Evolutionary conservation across 2,888 invertebrate genomes (phyloP).

Genomic region (Lasioglossum villosulum): DNA sequence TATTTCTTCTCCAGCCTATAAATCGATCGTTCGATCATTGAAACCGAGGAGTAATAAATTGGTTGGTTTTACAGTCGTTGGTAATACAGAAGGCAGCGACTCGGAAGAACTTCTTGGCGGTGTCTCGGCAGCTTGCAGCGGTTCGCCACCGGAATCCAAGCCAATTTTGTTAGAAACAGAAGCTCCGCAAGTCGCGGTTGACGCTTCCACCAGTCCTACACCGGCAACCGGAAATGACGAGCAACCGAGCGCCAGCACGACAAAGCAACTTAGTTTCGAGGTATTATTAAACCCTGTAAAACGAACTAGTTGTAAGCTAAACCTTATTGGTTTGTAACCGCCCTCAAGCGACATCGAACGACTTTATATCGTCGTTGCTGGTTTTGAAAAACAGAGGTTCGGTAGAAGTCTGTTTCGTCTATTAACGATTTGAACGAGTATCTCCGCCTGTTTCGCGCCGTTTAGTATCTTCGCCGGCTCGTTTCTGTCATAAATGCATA

Average conservation of each 20-base stretch:
- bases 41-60: background rate
- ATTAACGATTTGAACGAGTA: background rate
- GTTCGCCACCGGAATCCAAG: constrained; percentile 73
- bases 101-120: constrained; percentile 80
- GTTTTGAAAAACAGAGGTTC: background rate
- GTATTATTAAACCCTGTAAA: constrained; percentile 70
- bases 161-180: constrained; percentile 65
- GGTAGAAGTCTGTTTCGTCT: background rate
- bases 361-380: no score
- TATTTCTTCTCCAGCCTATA: background rate
- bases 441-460: background rate
- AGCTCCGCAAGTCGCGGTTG: constrained; percentile 61
- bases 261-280: constrained; percentile 85
- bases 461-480: background rate
- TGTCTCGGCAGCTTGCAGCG: constrained; percentile 78
- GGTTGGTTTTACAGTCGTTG: constrained; percentile 79
- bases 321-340: background rate
- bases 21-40: background rate
- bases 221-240: constrained; percentile 77
- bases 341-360: background rate
- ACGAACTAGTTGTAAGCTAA: background rate
- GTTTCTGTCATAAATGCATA: background rate
- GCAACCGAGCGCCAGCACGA: constrained; percentile 72
- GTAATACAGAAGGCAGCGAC: constrained; percentile 81
- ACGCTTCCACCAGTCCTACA: constrained; percentile 64